Conservation (phyloP, 2,888 invertebrate species). For the Diloba caeruleocephala region DNA sequence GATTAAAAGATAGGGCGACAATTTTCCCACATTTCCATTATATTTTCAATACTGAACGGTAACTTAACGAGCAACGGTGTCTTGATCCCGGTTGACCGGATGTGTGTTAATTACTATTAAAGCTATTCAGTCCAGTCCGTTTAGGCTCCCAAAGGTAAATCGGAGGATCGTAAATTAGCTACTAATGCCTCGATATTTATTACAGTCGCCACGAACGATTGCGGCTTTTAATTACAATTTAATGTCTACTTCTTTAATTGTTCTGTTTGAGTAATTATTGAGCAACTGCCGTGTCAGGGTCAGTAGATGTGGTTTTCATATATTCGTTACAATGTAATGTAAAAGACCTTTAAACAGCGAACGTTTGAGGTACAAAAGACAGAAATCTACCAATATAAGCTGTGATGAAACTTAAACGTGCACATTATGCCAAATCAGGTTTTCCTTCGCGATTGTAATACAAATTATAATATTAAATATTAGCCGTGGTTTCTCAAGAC, state of each 20-base stretch:
- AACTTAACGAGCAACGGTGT: conserved; percentile 55
- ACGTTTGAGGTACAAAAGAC: conserved; percentile 20
- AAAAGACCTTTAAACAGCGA: no score
- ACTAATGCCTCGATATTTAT: conserved; percentile 48
- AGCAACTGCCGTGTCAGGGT: conserved; percentile 12
- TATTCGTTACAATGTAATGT: no score
- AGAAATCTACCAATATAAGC: conserved; percentile 21
- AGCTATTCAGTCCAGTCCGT: conserved; percentile 58
- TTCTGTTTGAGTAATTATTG: conserved; percentile 22
- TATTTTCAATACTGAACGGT: conserved; percentile 40
- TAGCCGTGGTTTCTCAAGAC: conserved; percentile 52
- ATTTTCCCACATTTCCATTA: conserved; percentile 39
- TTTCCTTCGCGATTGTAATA: conserved; percentile 31
- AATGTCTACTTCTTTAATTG: conserved; percentile 12
- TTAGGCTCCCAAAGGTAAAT: conserved; percentile 35
- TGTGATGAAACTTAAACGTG: conserved; percentile 25
- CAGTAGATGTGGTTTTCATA: conserved; percentile 20
- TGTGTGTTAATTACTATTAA: conserved; percentile 66
- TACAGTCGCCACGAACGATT: conserved; percentile 9
- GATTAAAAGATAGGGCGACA: conserved; percentile 9
- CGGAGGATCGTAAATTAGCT: conserved; percentile 60
- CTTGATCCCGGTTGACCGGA: conserved; percentile 67
- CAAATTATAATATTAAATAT: conserved; percentile 49
- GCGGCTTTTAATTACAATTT: conserved; percentile 13
- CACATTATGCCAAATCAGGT: conserved; percentile 22